phyloP scores from a whole-genome alignment of 1,140 invertebrate genomes.

The Ceratitis capitata region DNA sequence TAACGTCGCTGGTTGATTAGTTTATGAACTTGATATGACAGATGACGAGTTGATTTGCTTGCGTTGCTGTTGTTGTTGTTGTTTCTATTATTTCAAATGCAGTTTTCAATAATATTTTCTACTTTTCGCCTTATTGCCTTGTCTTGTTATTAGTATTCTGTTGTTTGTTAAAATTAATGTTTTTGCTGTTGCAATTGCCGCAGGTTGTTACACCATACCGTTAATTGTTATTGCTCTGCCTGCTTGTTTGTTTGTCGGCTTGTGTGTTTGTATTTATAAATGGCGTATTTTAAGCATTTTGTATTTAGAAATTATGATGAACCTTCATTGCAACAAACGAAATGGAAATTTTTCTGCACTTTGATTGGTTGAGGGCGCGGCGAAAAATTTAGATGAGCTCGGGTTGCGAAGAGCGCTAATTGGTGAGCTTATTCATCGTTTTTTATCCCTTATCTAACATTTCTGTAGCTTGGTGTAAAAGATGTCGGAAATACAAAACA shows the following conservation, averaged over 20 bases:
- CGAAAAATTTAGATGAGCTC: too few species aligned
- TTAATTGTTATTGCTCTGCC: neutral
- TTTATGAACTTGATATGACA: conserved; percentile 26
- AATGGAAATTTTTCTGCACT: neutral
- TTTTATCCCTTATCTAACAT: too few species aligned
- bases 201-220: conserved; percentile 1
- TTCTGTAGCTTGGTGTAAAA: too few species aligned
- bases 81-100: neutral
- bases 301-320: neutral
- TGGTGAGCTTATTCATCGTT: too few species aligned
- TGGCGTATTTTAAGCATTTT: neutral
- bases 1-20: conserved; percentile 3
- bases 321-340: neutral
- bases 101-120: neutral
- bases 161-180: neutral
- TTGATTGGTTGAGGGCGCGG: too few species aligned
- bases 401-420: too few species aligned
- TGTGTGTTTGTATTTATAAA: neutral
- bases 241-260: neutral
- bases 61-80: neutral
- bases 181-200: conserved; percentile 24
- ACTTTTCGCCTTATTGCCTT: neutral
- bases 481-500: too few species aligned
- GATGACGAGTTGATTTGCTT: neutral
- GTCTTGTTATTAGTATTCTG: neutral